Conservation (phyloP, 2,113 vertebrate genomes). For the Alaudala cheleensis region DNA sequence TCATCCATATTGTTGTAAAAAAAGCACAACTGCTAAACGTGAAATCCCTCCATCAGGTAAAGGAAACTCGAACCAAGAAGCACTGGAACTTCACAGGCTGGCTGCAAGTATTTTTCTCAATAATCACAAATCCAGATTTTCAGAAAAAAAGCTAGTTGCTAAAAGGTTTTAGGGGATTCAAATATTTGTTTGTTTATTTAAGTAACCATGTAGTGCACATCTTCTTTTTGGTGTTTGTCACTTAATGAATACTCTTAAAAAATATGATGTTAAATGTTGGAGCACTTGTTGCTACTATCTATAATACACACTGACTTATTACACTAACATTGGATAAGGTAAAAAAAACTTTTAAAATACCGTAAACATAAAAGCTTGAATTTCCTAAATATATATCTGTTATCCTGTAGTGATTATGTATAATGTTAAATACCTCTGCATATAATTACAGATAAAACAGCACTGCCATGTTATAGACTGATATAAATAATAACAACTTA, state of each 20-base stretch:
- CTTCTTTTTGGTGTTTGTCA: background rate
- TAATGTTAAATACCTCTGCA: background rate
- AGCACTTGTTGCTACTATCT: background rate
- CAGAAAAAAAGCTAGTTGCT: background rate
- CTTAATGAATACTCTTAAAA: background rate
- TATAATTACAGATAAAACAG: background rate
- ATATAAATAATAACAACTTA: background rate
- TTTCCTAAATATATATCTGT: background rate
- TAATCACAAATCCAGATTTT: background rate
- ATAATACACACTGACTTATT: background rate
- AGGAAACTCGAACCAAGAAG: background rate
- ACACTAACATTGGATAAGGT: rapidly evolving
- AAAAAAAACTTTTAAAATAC: background rate
- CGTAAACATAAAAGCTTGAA: background rate
- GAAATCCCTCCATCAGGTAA: background rate
- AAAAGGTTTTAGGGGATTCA: background rate
- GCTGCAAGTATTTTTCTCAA: background rate
- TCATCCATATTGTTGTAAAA: background rate
- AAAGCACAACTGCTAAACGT: background rate
- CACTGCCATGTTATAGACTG: background rate
- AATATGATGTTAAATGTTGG: background rate
- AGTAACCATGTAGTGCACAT: background rate
- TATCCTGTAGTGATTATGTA: background rate
- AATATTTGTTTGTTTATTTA: background rate
- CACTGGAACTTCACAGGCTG: background rate